These are phyloP conservation scores for Cynopterus brachyotis DNA, from an alignment of 2,113 vertebrate genomes.

Conservation along the genomic window DNA sequence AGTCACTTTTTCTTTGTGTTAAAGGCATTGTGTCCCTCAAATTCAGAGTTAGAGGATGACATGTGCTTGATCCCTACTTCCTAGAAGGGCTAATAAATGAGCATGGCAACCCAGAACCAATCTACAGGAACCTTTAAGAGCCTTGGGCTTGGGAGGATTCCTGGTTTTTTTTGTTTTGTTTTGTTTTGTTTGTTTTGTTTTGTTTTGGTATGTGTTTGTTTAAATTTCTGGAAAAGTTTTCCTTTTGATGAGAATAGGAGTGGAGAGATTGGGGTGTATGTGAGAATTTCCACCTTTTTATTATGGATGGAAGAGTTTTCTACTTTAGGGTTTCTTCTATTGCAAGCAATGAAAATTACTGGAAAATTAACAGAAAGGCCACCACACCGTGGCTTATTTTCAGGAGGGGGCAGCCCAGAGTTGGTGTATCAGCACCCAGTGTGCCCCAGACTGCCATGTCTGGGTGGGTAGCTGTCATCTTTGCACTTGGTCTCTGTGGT, in stretches of 20 bases:
- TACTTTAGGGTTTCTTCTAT: neutral
- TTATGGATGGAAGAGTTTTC: rapidly evolving
- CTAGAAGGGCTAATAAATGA: neutral
- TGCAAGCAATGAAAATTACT: neutral
- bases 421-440: rapidly evolving
- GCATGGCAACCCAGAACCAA: neutral
- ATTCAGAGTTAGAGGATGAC: neutral
- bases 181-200: neutral
- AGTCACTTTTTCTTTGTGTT: constrained; percentile 27
- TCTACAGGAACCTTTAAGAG: neutral
- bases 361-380: neutral
- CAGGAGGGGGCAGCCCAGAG: neutral
- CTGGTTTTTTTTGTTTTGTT: neutral
- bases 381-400: neutral
- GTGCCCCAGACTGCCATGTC: neutral
- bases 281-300: neutral
- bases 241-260: neutral
- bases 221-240: constrained; percentile 1
- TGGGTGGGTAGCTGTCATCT: neutral
- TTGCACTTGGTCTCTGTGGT: neutral
- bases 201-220: neutral
- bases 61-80: neutral
- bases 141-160: neutral
- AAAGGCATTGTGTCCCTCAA: neutral
- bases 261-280: neutral